Conservation (phyloP, 2,888 invertebrate genomes). For the Exocentrus adspersus region DNA sequence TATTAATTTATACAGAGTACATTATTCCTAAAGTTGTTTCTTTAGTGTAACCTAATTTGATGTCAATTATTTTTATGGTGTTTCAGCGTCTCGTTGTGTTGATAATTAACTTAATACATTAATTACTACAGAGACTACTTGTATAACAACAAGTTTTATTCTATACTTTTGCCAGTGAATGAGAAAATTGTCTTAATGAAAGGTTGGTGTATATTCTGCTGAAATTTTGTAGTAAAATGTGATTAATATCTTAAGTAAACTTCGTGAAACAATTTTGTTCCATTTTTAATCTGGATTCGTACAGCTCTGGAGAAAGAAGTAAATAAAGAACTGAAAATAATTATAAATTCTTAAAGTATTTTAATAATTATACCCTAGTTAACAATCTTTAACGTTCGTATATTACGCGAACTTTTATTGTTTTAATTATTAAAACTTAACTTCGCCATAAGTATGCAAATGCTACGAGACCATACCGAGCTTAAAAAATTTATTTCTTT, state of each 20-base stretch:
- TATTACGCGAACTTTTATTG: slow-evolving; percentile 17
- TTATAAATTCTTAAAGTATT: slow-evolving; percentile 13
- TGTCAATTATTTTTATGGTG: too few species aligned
- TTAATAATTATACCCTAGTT: slow-evolving; percentile 23
- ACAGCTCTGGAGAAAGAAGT: neutral
- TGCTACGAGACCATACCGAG: neutral
- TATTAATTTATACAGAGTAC: too few species aligned
- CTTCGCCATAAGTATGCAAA: slow-evolving; percentile 16
- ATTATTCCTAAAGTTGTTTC: too few species aligned
- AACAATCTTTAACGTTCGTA: slow-evolving; percentile 12
- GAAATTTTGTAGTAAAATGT: slow-evolving; percentile 3
- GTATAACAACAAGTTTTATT: too few species aligned
- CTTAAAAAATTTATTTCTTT: neutral
- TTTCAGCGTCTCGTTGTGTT: too few species aligned
- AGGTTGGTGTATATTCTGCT: neutral
- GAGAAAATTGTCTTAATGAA: neutral
- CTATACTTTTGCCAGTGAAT: too few species aligned
- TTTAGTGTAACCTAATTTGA: too few species aligned
- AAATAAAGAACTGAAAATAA: slow-evolving; percentile 13
- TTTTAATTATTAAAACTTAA: slow-evolving; percentile 21
- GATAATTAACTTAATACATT: too few species aligned
- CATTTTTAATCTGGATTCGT: slow-evolving; percentile 1
- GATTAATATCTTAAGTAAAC: slow-evolving; percentile 11
- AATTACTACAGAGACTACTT: too few species aligned
- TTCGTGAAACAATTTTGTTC: slow-evolving; percentile 6